Evolutionary conservation across 2,113 vertebrate genomes (phyloP).

Genomic region (Salvelinus alpinus): DNA sequence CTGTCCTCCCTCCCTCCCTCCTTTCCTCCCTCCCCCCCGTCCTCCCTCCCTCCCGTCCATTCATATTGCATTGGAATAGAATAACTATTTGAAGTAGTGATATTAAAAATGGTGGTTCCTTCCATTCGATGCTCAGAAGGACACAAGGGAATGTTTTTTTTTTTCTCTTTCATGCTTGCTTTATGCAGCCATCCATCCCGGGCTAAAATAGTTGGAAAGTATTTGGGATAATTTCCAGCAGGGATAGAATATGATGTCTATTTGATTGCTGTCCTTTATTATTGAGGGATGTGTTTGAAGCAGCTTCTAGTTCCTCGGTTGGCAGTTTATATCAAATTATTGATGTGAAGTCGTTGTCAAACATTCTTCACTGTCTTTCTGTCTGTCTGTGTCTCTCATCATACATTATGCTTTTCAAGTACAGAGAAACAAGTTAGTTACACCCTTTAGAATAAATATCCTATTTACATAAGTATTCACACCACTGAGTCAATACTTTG

Average conservation of each 20-base stretch:
- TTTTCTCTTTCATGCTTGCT: slow-evolving; percentile 67
- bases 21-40: too few species aligned
- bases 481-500: too few species aligned
- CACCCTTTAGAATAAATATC: too few species aligned
- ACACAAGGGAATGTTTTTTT: slow-evolving; percentile 57
- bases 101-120: slow-evolving; percentile 66
- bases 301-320: slow-evolving; percentile 49
- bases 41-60: too few species aligned
- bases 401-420: slow-evolving; percentile 30
- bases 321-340: slow-evolving; percentile 48
- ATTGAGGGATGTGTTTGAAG: slow-evolving; percentile 62
- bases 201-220: slow-evolving; percentile 72
- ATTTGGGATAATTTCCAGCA: slow-evolving; percentile 63
- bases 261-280: slow-evolving; percentile 61
- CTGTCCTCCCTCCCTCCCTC: too few species aligned
- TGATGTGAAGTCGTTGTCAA: slow-evolving; percentile 57
- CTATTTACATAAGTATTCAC: too few species aligned
- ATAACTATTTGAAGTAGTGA: slow-evolving; percentile 77
- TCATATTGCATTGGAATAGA: slow-evolving; percentile 62
- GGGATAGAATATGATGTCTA: slow-evolving; percentile 58
- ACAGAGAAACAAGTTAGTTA: too few species aligned
- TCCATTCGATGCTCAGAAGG: slow-evolving; percentile 63
- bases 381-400: background rate
- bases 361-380: slow-evolving; percentile 16
- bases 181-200: slow-evolving; percentile 47